A percentile compares a stretch with the other conserved stretches of the same genome.
phyloP scores from a whole-genome alignment of 2,113 vertebrate species.

The Lepidothrix coronata region DNA sequence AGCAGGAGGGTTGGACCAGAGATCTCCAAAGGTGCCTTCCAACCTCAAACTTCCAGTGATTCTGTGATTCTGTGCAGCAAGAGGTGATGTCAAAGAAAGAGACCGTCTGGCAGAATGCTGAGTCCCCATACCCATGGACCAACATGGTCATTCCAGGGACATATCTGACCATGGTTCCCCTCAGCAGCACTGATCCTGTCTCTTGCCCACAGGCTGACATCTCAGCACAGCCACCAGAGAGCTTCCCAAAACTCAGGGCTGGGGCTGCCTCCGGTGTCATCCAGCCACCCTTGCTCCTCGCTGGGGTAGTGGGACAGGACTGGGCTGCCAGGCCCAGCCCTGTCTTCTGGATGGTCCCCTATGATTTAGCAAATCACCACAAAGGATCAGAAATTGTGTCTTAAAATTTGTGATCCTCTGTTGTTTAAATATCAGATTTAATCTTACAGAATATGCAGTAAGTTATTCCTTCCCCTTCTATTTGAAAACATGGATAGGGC shows the following conservation, averaged over 20 bases:
- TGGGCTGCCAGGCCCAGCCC: no score
- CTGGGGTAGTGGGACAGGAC: no score
- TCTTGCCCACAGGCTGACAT: background rate
- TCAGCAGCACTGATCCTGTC: background rate
- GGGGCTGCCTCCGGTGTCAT: fast-evolving
- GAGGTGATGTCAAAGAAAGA: background rate
- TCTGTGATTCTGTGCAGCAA: background rate
- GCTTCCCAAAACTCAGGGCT: no score
- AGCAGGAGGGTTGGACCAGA: background rate
- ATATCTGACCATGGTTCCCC: background rate
- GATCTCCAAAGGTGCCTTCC: background rate
- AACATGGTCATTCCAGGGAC: background rate
- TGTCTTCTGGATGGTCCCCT: background rate
- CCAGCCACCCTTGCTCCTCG: no score
- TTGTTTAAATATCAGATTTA: background rate
- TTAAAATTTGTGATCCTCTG: background rate
- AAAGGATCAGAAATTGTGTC: background rate
- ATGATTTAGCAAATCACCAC: background rate
- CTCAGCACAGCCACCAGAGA: background rate
- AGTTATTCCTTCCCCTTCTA: background rate
- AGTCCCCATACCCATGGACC: background rate
- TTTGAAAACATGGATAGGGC: background rate
- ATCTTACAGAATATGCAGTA: background rate
- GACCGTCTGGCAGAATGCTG: no score
- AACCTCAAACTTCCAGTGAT: background rate